phyloP scores from a whole-genome alignment of 2,113 vertebrate species.

The Leptobrachium leishanense region DNA sequence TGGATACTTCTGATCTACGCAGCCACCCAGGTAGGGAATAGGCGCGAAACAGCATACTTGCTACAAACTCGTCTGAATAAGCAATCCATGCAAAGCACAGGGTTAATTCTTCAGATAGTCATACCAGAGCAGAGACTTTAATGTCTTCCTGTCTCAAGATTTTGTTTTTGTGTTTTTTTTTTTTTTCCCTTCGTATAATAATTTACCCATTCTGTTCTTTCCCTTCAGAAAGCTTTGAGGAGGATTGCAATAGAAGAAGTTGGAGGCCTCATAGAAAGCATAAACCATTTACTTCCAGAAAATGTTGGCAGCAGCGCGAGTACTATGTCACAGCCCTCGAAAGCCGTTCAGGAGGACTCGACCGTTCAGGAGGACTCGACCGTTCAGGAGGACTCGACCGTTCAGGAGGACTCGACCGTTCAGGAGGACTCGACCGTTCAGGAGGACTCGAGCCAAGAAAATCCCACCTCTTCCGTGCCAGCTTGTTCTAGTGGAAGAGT shows the following conservation, averaged over 20 bases:
- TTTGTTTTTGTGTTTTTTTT: too few species aligned
- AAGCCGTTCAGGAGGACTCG: slow-evolving; percentile 43
- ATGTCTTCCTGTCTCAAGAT: too few species aligned
- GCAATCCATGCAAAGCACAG: too few species aligned
- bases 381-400: slow-evolving; percentile 18
- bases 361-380: slow-evolving; percentile 15
- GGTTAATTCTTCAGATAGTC: too few species aligned
- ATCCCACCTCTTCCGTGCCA: slow-evolving; percentile 44
- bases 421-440: slow-evolving; percentile 42
- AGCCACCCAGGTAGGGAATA: too few species aligned
- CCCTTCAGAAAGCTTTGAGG: slow-evolving; percentile 80
- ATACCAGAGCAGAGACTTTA: too few species aligned
- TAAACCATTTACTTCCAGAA: not conserved
- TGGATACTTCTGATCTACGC: too few species aligned
- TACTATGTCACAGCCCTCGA: not conserved
- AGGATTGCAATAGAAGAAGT: slow-evolving; percentile 85
- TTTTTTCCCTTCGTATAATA: too few species aligned
- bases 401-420: slow-evolving; percentile 23
- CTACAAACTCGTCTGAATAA: too few species aligned
- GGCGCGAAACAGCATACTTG: too few species aligned
- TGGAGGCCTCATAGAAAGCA: slow-evolving; percentile 61
- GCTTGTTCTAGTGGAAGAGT: slow-evolving; percentile 81
- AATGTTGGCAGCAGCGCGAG: not conserved
- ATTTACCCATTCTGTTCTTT: slow-evolving; percentile 26
- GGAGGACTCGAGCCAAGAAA: slow-evolving; percentile 50